Base-by-base conservation (phyloP, 2,888 invertebrate genomes). In the Drosophila tanythrix region DNA sequence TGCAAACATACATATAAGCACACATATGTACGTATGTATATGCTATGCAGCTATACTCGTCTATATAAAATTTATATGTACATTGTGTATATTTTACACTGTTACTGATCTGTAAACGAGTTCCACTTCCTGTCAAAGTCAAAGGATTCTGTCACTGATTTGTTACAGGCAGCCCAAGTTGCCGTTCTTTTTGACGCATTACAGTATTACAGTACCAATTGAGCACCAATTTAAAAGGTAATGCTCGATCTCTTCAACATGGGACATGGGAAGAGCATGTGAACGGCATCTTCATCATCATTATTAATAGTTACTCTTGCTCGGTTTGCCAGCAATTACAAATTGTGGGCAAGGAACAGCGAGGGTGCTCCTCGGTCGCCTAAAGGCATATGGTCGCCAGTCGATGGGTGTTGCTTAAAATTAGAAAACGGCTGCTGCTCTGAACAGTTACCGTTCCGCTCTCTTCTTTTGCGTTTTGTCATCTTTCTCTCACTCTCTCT, bases 261-360 rank as follows among this genome's bases (percentile, higher is more conserved):
- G 15, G 50, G 46, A 27, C 31, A 6, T 27, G 31, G 66, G 38
- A 66, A 58, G 73, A 55, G 68, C 64, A 78, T 70, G 71, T 65
- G 69, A 79, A 71, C 70, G 67, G 67, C 85, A 69, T 60, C 76
- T 77, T 78, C 81, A 82, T 79, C 88, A 88, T 74, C 81, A 83
- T 83, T 84, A 88, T 86, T 86, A 85, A 79, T 79, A 76, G 81
- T 85, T 79, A 64, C 66, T 43, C 27, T 55, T 21, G 48, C 48
- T 31, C 36, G 33, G 51, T 5, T 25, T 43, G 57, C 31, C 40
- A 31, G 40, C 50, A 52, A 48, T 35, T 59, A 36, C 66, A 73
- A 58, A 73, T 76, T 79, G 67, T 64, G 71, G 76, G 73, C 18
- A 21, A 46, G 13, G 21, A 33, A 58, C n/a, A 38, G 29, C 21